These are phyloP conservation scores for Stenoptilia bipunctidactyla DNA, from an alignment of 2,888 invertebrate genomes.

Conservation along the genomic window DNA sequence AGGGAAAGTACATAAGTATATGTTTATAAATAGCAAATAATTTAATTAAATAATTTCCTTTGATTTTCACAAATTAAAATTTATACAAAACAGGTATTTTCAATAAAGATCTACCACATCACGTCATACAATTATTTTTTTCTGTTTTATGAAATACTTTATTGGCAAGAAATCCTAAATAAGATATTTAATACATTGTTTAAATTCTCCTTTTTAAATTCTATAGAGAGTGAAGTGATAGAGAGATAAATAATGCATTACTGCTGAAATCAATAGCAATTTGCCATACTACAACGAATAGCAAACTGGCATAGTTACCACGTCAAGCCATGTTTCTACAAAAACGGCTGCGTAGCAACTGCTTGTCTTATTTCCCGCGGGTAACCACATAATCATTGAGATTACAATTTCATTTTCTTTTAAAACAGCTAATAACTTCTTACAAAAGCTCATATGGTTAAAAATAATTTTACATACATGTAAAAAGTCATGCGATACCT, in stretches of 20 bases:
- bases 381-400: constrained; percentile 57
- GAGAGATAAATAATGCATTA: constrained; percentile 38
- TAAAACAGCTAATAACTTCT: background rate
- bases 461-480: constrained; percentile 3
- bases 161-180: constrained; percentile 42
- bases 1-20: constrained; percentile 37
- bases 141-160: constrained; percentile 32
- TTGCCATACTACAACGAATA: constrained; percentile 61
- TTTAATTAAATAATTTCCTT: constrained; percentile 34
- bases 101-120: constrained; percentile 64
- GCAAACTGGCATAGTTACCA: constrained; percentile 44
- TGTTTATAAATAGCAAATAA: constrained; percentile 19
- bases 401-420: constrained; percentile 43
- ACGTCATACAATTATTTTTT: constrained; percentile 48
- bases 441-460: background rate
- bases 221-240: constrained; percentile 62
- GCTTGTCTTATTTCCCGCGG: constrained; percentile 30
- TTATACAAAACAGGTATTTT: constrained; percentile 16
- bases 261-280: constrained; percentile 45
- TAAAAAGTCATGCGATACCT: background rate
- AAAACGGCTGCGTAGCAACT: constrained; percentile 53
- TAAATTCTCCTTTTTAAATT: constrained; percentile 42
- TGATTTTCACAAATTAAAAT: constrained; percentile 14
- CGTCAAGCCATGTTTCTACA: constrained; percentile 51
- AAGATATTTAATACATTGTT: constrained; percentile 42